phyloP scores from a whole-genome alignment of 1,140 invertebrate genomes.

The Steinernema khuongi region DNA sequence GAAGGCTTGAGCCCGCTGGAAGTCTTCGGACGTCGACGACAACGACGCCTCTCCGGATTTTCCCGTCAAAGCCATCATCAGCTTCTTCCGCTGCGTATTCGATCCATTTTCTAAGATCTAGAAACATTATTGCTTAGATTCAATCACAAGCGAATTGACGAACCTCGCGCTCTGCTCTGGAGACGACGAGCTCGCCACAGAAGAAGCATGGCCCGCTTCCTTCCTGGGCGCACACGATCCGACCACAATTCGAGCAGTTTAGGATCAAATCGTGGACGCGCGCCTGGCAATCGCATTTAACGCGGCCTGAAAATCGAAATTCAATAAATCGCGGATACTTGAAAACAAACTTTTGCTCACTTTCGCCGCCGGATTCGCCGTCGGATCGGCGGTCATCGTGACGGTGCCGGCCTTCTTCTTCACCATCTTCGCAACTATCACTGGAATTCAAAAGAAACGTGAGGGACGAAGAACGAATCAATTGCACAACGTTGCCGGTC shows the following conservation, averaged over 20 bases:
- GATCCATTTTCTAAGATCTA: constrained; percentile 32
- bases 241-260: constrained; percentile 87
- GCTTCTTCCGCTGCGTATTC: constrained; percentile 28
- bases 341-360: neutral
- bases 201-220: constrained; percentile 89
- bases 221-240: constrained; percentile 90
- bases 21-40: constrained; percentile 1
- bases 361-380: neutral
- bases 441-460: neutral
- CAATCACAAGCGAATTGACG: constrained; percentile 8
- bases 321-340: no score
- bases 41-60: constrained; percentile 14
- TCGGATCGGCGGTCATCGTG: neutral
- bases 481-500: neutral
- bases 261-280: constrained; percentile 80
- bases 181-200: constrained; percentile 73
- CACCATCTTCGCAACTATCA: neutral
- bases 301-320: constrained; percentile 70
- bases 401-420: neutral
- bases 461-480: neutral
- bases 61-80: constrained; percentile 29
- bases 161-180: constrained; percentile 49
- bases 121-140: constrained; percentile 13
- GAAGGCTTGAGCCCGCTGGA: constrained; percentile 35
- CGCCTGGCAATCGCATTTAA: constrained; percentile 84